Percentiles rank a stretch among this genome's conserved stretches.
phyloP scores from a whole-genome alignment of 1,140 invertebrate genomes.

The Thaumatotibia leucotreta region DNA sequence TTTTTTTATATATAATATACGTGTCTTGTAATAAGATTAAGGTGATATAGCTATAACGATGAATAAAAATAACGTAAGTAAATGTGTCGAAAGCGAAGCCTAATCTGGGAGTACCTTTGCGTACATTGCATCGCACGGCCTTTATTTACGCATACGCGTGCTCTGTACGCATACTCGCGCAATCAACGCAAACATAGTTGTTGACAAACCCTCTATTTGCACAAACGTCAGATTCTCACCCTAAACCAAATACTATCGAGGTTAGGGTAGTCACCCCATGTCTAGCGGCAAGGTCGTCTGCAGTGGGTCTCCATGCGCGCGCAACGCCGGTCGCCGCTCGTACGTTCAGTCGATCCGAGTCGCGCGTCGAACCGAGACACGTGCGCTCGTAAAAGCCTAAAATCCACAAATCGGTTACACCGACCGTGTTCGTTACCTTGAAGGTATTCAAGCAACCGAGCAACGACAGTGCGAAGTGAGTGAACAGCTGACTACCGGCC shows the following conservation, averaged over 20 bases:
- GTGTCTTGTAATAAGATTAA: no score
- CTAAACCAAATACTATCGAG: not conserved
- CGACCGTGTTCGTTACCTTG: slow-evolving; percentile 12
- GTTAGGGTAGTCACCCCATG: slow-evolving; percentile 25
- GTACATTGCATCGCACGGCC: no score
- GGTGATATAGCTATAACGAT: no score
- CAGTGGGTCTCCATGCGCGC: slow-evolving; percentile 44
- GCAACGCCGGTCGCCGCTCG: slow-evolving; percentile 34
- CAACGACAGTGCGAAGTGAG: slow-evolving; percentile 16
- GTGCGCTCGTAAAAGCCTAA: slow-evolving; percentile 3
- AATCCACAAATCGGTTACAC: slow-evolving; percentile 11
- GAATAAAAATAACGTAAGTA: no score
- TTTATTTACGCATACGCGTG: no score
- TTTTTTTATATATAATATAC: no score
- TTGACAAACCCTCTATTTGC: not conserved
- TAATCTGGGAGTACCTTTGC: no score
- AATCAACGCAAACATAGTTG: no score
- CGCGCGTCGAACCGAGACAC: slow-evolving; percentile 30
- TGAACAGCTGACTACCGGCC: slow-evolving; percentile 36
- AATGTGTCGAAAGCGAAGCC: no score
- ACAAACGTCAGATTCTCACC: not conserved
- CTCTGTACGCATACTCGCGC: no score
- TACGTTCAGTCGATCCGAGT: slow-evolving; percentile 60
- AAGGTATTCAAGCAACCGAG: slow-evolving; percentile 29
- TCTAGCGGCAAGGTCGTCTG: slow-evolving; percentile 39